phyloP scores from a whole-genome alignment of 92 coral and sea anemone genomes.

The Porites rus region DNA sequence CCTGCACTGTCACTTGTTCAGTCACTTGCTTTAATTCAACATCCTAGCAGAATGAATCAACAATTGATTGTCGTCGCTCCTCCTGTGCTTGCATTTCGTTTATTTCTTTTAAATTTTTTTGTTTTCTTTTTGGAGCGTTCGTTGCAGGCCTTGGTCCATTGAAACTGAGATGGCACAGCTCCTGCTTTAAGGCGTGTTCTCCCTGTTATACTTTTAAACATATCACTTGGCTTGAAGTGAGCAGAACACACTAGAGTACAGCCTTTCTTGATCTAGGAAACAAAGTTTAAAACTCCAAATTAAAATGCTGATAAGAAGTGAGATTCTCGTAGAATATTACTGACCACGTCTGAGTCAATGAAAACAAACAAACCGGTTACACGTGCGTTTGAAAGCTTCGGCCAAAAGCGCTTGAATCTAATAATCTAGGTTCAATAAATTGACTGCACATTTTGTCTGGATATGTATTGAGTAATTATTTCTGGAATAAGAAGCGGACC shows the following conservation, averaged over 20 bases:
- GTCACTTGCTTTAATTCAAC: constrained; percentile 45
- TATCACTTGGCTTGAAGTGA: constrained; percentile 52
- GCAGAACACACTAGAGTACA: constrained; percentile 38
- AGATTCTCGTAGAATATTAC: background rate
- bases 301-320: constrained; percentile 15
- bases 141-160: constrained; percentile 43
- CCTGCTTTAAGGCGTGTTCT: constrained; percentile 47
- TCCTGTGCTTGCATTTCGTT: constrained; percentile 19
- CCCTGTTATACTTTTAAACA: constrained; percentile 34
- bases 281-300: constrained; percentile 12
- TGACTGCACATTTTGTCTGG: no score
- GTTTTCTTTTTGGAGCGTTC: constrained; percentile 48
- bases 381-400: constrained; percentile 59
- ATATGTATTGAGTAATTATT: no score
- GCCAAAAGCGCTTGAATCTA: constrained; percentile 21
- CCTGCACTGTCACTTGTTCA: constrained; percentile 30
- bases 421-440: background rate
- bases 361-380: constrained; percentile 51
- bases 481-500: no score
- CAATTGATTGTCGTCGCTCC: constrained; percentile 40
- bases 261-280: constrained; percentile 17
- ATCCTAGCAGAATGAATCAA: constrained; percentile 42
- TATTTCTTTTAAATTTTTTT: constrained; percentile 30
- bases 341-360: constrained; percentile 22
- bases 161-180: constrained; percentile 56